Base-by-base conservation (phyloP, 2,797 vertebrate species). In the Chaenodraco wilsoni region DNA sequence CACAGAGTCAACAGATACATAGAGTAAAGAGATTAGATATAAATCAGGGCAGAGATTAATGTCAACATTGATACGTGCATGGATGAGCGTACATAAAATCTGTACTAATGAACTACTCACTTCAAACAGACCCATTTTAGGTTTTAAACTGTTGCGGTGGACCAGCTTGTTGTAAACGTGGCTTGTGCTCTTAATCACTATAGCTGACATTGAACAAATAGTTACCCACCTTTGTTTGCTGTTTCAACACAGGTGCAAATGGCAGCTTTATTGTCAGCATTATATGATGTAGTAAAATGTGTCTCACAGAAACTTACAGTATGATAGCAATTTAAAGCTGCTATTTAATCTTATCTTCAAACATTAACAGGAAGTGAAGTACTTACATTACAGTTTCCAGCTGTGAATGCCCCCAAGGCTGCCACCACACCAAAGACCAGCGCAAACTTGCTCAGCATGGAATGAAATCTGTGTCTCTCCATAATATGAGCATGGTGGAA, bases 301-400 rank as follows among this genome's bases (percentile, higher is more conserved):
- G 1, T 23, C n/a, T 65, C 44, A 48, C 13, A 66, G 11, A 13
- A 49, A 17, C 21, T 1, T 40, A 45, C 41, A 15, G 21, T 16
- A 5, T 51, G 31, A 60, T 43, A 49, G 19, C 5, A 41, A 21
- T 44, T 52, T 60, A 31, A 66, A 17, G 14, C 17, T 49, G 37
- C 23, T 43, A 46, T 31, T 46, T 8, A 45, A 48, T 49, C 9
- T 21, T 21, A 0, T 37, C 15, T 55, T 49, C 11, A 61, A 51
- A 65, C 2, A 19, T 6, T 3, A 57, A 12, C 27, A 65, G 45
- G 23, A 69, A 15, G 9, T 48, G 43, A n/a, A 23, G 7, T 65
- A 90, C 95, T 93, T 89, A 95, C 95, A 11, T 95, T 95, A 65
- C 94, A 95, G 88, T 95, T 95, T 62, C 93, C 95, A 57, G 94